Percentiles rank a stretch among this genome's conserved stretches.
Evolutionary conservation across 2,888 invertebrate species (phyloP).

Genomic region (Eudemis profundana): DNA sequence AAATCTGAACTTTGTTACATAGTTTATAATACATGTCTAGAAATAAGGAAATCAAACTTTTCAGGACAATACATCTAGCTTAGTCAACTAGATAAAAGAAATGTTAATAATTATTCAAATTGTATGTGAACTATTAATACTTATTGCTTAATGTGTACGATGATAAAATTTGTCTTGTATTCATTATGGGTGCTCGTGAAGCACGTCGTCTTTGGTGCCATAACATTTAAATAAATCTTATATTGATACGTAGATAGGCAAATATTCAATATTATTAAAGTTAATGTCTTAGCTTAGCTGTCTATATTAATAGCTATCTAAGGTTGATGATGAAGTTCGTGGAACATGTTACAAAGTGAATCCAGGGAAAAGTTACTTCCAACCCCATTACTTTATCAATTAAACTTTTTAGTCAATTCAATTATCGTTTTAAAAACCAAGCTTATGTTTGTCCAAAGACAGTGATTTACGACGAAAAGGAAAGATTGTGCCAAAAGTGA

Average conservation of each 20-base stretch:
- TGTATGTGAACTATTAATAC: conserved; percentile 27
- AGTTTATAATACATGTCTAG: conserved; percentile 51
- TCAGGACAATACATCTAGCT: conserved; percentile 65
- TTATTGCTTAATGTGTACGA: conserved; percentile 39
- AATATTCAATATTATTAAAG: conserved; percentile 60
- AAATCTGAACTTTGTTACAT: conserved; percentile 17
- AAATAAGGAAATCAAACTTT: conserved; percentile 58
- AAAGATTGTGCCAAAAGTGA: conserved; percentile 58
- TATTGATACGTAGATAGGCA: conserved; percentile 65
- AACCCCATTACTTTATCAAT: too few relatives aligned
- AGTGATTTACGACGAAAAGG: conserved; percentile 11
- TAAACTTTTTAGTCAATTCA: not conserved
- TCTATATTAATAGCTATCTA: conserved; percentile 12
- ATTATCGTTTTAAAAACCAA: not conserved
- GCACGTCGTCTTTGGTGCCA: conserved; percentile 66
- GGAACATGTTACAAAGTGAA: not conserved
- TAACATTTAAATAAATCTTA: conserved; percentile 61
- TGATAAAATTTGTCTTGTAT: conserved; percentile 46
- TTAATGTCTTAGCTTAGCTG: conserved; percentile 33
- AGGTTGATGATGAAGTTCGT: not conserved
- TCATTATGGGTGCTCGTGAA: conserved; percentile 51
- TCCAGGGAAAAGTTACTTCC: not conserved
- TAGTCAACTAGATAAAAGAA: conserved; percentile 51
- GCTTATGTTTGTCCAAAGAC: not conserved
- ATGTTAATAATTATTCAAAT: conserved; percentile 42